Evolutionary conservation across 2,797 vertebrate genomes (phyloP), one percentile per base, ranked within the genome.

Genomic region (Enteromius viviparus): DNA sequence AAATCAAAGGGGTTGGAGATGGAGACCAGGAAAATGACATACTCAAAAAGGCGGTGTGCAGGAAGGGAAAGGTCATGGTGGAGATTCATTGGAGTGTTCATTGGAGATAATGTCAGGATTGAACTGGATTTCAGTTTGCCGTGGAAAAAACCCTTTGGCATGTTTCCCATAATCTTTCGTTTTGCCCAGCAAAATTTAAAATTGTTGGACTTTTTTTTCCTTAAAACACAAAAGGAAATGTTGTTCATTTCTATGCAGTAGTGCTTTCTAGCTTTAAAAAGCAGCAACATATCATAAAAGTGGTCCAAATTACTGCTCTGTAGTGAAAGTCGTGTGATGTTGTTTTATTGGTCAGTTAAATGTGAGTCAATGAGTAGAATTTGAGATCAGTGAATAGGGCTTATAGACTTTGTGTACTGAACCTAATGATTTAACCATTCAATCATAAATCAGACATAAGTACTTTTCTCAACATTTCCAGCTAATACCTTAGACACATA

Each of bases 11-110:
- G 76, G 15, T 34, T 40, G 51, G 11, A 78, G 17, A 47, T 64
- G 40, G 14, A 75, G 80, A 74, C 6, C 40, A 51, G 14, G 37
- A 51, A 78, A 19, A 26, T 1, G 14, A 40, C 64, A 69, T 42
- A 64, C n/a, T 23, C 29, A 19, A 65, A 21, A 69, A 29, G 12
- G 47, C 42, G 14, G 29, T 17, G 65, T 80, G 51, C 49, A 15
- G 7, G 3, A 37, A 76, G 51, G 29, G 37, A 86, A 87, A 85
- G 32, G 77, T 85, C 80, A 81, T 21, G 5, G 65, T 78, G 55
- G 72, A 71, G 80, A 80, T 47, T 23, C 77, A 60, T 29, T 66
- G 65, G 62, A 78, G 83, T 80, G 68, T 77, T 83, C 72, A 74
- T 45, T 65, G 37, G 34, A 40, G 45, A 65, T 49, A 6, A 84